These are phyloP conservation scores for Abrostola triplasia DNA, from an alignment of 2,888 invertebrate species.

Conservation along the genomic window DNA sequence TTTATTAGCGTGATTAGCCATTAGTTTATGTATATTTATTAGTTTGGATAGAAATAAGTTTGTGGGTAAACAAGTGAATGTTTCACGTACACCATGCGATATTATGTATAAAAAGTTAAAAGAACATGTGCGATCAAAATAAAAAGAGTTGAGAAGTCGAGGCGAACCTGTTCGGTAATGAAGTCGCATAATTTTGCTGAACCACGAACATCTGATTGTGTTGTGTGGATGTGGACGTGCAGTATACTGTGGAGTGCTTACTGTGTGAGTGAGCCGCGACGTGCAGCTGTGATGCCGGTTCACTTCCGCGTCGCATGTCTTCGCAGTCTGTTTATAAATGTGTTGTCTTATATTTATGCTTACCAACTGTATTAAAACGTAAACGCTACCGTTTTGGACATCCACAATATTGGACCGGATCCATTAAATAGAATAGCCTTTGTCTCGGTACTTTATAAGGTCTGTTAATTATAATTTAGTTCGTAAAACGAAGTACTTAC, in stretches of 20 bases:
- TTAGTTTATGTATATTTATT: slow-evolving; percentile 9
- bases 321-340: slow-evolving; percentile 37
- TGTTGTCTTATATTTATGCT: slow-evolving; percentile 18
- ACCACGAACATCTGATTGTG: slow-evolving; percentile 70
- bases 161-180: slow-evolving; percentile 73
- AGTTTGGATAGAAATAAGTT: no score
- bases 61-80: slow-evolving; percentile 9
- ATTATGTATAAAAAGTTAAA: slow-evolving; percentile 55
- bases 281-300: slow-evolving; percentile 72
- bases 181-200: slow-evolving; percentile 65
- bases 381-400: slow-evolving; percentile 7
- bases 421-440: no score
- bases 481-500: no score
- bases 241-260: slow-evolving; percentile 42
- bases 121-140: slow-evolving; percentile 66
- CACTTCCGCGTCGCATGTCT: slow-evolving; percentile 57
- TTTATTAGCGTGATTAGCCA: no score
- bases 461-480: no score
- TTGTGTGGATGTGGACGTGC: slow-evolving; percentile 51
- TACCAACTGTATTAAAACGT: not conserved
- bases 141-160: slow-evolving; percentile 51
- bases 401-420: no score
- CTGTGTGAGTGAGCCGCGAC: slow-evolving; percentile 51
- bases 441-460: no score
- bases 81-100: slow-evolving; percentile 50